Base-by-base conservation (phyloP, 1,140 invertebrate genomes). In the Cecropterus lyciades region DNA sequence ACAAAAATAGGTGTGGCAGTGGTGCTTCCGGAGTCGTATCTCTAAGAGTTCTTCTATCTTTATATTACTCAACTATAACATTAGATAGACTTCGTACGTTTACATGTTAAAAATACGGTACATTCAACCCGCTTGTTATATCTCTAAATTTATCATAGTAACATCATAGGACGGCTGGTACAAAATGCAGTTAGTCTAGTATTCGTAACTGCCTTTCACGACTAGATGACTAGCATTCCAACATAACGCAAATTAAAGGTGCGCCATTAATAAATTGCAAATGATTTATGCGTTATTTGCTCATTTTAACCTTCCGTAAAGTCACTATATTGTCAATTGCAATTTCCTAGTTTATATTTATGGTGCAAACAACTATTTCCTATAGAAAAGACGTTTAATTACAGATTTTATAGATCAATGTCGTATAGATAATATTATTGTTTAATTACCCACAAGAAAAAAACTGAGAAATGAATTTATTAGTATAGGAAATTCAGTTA, bases 161-260 rank as follows among this genome's bases (percentile, higher is more conserved):
- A 60, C 56, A 60, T 60, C 56, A 33, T n/a, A 11, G 30, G 13
- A 60, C n/a, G 56, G 27, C 57, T 37, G 16, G 5, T 13, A 30
- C 64, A 64, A 74, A 72, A 77, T 80, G 81, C 75, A 51, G 79
- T 84, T 82, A 62, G 53, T 78, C 79, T 77, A 75, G 74, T 80
- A 79, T 79, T 71, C 66, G 65, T 71, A 59, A 67, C 72, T 11
- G 70, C 80, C 80, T 82, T 80, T 83, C 75, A 80, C 74, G 73
- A 77, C 75, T 67, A 66, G 68, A 72, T 76, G 67, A 48, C 67
- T 75, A 37, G 49, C 66, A 81, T 85, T 78, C 79, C 71, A 75
- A 52, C 55, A 37, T 66, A 64, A 46, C 15, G 67, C 64, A 70
- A 49, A 62, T 60, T 60, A 60, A 20, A 60, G 57, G 57, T 60